These are phyloP conservation scores for Corythornis vintsioides DNA, from an alignment of 2,113 vertebrate genomes.

Conservation along the genomic window DNA sequence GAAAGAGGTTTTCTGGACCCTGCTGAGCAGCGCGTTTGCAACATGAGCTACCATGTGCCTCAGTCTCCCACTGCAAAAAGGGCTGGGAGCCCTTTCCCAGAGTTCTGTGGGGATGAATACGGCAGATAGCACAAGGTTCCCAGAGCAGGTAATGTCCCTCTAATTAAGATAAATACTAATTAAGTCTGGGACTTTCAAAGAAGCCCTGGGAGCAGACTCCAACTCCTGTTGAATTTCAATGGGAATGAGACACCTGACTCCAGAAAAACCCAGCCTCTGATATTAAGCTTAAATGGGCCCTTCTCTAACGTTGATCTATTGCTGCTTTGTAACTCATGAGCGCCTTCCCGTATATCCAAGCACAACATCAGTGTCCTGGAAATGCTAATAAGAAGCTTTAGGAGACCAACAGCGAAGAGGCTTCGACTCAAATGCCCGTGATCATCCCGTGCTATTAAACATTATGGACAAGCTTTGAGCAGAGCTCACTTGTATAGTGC, in stretches of 20 bases:
- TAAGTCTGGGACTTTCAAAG: conserved; percentile 68
- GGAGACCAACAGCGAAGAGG: neutral
- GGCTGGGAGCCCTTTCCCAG: conserved; percentile 24
- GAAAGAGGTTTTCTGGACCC: neutral
- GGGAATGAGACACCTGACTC: conserved; percentile 46
- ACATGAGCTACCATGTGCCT: neutral
- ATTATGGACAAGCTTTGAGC: conserved; percentile 8
- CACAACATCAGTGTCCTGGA: conserved; percentile 50
- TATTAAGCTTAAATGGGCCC: conserved; percentile 42
- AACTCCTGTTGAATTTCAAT: conserved; percentile 67
- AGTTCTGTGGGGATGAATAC: neutral
- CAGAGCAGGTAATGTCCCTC: conserved; percentile 58
- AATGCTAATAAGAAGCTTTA: conserved; percentile 62
- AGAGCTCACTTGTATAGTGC: neutral
- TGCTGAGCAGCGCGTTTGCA: neutral
- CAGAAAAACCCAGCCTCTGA: conserved; percentile 35
- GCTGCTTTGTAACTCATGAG: neutral
- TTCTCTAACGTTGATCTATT: conserved; percentile 39
- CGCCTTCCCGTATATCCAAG: conserved; percentile 43
- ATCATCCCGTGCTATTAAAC: conserved; percentile 23
- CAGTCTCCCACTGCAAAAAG: neutral
- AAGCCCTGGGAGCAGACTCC: conserved; percentile 60
- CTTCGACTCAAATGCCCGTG: neutral
- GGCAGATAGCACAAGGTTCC: conserved; percentile 38
- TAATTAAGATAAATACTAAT: conserved; percentile 71